Base-by-base conservation (phyloP, 2,888 invertebrate species). In the Apamea anceps region DNA sequence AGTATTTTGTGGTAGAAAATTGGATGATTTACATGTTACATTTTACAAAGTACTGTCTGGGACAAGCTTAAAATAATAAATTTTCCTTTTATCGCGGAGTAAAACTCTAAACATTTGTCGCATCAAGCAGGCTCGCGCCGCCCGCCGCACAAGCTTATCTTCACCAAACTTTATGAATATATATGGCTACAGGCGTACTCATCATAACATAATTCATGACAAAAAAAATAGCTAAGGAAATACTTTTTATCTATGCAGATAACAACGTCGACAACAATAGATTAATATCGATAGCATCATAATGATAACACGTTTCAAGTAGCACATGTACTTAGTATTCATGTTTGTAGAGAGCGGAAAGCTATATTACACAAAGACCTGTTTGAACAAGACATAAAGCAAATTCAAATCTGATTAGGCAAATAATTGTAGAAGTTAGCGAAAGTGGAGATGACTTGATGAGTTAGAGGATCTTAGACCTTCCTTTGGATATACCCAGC, bases 171-270 rank as follows among this genome's bases (percentile, higher is more conserved):
- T 89, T 87, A 86, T 84, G 77, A 86, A 86, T 80, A 84, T 83
- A 80, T 75, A 85, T 68, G 72, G 67, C 79, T 66, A 82, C 76
- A 84, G 70, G 84, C 65, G 63, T 77, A 80, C 82, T 77, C 75
- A 68, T 82, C 70, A 89, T 89, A 88, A 85, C 67, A 87, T 88
- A 88, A 85, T 77, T 86, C 77, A 86, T 84, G 90, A 90, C 84
- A 88, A 86, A 79, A 86, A 79, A 65, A 81, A 81, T 80, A 73
- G 80, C 85, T 76, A 88, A 90, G 81, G 90, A 90, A 89, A 85
- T 86, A 84, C 87, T 89, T 89, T 88, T 32, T 32, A 32, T 32
- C 32, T 32, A 32, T 90, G 85, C 87, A 90, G 89, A 89, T 90
- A 89, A 90, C 83, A 84, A 82, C 63, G 72, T 63, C 77, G 90